Evolutionary conservation across 1,140 invertebrate genomes (phyloP).

Genomic region (Lordiphosa clarofinis): DNA sequence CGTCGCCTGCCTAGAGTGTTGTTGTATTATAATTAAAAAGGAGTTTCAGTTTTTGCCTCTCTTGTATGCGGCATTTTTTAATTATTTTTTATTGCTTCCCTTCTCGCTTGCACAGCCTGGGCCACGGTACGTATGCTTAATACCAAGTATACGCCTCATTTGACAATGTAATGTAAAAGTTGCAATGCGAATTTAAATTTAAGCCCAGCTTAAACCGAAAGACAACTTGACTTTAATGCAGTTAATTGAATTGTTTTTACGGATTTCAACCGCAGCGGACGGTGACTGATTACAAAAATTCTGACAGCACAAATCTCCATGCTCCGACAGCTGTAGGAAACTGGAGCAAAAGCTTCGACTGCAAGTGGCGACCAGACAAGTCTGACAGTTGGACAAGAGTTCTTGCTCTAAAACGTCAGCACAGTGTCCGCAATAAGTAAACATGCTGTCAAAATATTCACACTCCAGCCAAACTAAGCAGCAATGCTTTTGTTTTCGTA

Average conservation of each 20-base stretch:
- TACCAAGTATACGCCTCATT: constrained; percentile 36
- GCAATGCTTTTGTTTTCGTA: constrained; percentile 30
- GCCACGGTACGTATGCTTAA: constrained; percentile 13
- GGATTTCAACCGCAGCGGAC: constrained; percentile 10
- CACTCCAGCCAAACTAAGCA: constrained; percentile 17
- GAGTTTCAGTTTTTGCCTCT: too few relatives aligned
- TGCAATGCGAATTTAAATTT: constrained; percentile 22
- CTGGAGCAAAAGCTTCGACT: constrained; percentile 1
- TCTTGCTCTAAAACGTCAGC: constrained; percentile 40
- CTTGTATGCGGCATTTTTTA: too few relatives aligned
- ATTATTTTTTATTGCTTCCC: too few relatives aligned
- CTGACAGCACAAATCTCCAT: constrained; percentile 11
- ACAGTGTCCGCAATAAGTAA: constrained; percentile 45
- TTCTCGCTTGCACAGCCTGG: neutral
- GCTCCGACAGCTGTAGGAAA: neutral
- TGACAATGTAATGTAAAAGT: constrained; percentile 21
- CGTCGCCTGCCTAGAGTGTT: too few relatives aligned
- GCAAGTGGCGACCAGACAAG: constrained; percentile 18
- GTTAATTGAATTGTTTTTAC: constrained; percentile 53
- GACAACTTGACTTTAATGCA: constrained; percentile 26
- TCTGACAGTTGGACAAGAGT: constrained; percentile 26
- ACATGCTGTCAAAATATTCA: constrained; percentile 61
- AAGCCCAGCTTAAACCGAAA: neutral
- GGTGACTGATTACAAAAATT: constrained; percentile 22
- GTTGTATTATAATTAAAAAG: too few relatives aligned